phyloP scores from a whole-genome alignment of 2,888 invertebrate genomes.

The Hydraecia micacea region DNA sequence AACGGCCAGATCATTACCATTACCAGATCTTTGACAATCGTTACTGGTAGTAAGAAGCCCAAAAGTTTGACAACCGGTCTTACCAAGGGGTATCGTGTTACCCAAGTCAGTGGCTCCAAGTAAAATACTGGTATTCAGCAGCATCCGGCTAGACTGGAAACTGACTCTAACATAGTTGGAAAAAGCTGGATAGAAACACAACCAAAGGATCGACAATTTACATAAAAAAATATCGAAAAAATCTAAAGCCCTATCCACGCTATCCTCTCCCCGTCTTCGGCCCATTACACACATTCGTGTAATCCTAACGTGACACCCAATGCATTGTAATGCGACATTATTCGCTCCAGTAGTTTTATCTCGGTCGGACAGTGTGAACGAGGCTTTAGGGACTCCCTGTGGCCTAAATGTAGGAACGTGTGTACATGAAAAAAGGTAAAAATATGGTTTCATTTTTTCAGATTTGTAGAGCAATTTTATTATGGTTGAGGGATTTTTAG shows the following conservation, averaged over 20 bases:
- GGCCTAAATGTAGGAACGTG: conserved; percentile 54
- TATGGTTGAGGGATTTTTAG: conserved; percentile 39
- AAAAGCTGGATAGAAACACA: neutral
- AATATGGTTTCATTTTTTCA: conserved; percentile 42
- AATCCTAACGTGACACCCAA: conserved; percentile 83
- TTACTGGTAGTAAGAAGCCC: too few species aligned
- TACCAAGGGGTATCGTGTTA: too few species aligned
- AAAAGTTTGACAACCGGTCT: too few species aligned
- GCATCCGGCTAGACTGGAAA: neutral
- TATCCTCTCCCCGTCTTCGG: conserved; percentile 70
- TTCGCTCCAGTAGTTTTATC: conserved; percentile 78
- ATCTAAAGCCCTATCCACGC: conserved; percentile 66
- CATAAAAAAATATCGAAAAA: too few species aligned
- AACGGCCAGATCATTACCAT: too few species aligned
- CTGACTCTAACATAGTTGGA: neutral
- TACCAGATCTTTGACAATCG: too few species aligned
- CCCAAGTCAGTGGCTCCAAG: neutral
- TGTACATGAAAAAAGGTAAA: conserved; percentile 39
- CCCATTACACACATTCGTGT: conserved; percentile 83
- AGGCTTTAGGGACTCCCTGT: conserved; percentile 67
- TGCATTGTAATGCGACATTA: conserved; percentile 86
- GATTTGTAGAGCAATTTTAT: conserved; percentile 44
- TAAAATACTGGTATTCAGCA: neutral
- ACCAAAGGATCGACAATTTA: neutral
- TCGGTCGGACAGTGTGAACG: conserved; percentile 69